Evolutionary conservation across 2,797 vertebrate genomes (phyloP), one percentile per base, ranked within the genome.

Genomic region (Phyllotis vaccarum): DNA sequence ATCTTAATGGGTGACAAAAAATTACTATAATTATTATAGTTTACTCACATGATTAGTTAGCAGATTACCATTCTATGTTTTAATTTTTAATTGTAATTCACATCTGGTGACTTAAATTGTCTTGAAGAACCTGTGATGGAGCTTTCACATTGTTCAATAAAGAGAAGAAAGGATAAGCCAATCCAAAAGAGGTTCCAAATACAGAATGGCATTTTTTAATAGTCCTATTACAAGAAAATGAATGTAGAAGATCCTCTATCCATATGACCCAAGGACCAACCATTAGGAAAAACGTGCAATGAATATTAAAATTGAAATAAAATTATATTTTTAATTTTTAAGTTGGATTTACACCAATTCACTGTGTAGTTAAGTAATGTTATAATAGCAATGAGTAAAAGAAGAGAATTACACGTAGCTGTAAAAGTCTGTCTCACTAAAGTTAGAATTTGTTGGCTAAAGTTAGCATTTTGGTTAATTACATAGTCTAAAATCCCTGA

Each of bases 361-460:
- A n/a, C 31, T 49, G 10, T 79, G 17, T 22, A 83, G 85, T 90
- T 94, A 8, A 74, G 64, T 68, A 49, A 49, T 85, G 31, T 66
- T 31, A 66, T 66, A 90, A 64, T 16, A 46, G 43, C 81, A 49
- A 34, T 64, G 60, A 83, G 43, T 82, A 85, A 74, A 24, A 91
- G 64, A 68, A 34, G 31, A 72, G 29, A 95, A 74, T 24, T 52
- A 76, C 16, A 43, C 31, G n/a, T 37, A 90, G 75, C 79, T 92
- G 88, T 85, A 43, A 95, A 74, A 43, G n/a, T 21, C 27, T 95
- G 40, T 21, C n/a, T 95, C 10, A 54, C 64, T 91, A 89, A 89
- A 91, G n/a, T 72, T 86, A 86, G 49, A 56, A 74, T 49, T 80
- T 86, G 27, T 49, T 49, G 46, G 46, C 46, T 49, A 49, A 76